These are phyloP conservation scores for Larimichthys polyactis DNA, from an alignment of 2,113 vertebrate species.

Conservation along the genomic window DNA sequence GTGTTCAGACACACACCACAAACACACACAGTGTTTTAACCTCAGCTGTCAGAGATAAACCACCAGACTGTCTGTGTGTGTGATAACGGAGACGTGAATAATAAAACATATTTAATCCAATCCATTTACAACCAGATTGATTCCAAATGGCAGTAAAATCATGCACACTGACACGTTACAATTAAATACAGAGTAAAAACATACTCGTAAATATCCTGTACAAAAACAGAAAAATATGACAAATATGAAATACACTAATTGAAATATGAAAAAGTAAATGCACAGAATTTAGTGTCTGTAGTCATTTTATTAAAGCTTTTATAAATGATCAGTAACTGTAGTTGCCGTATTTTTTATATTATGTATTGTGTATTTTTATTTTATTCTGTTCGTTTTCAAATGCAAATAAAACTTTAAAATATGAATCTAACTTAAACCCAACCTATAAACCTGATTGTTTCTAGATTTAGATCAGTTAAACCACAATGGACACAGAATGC, in stretches of 20 bases:
- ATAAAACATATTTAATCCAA: neutral
- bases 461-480: too few species aligned
- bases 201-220: neutral
- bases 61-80: neutral
- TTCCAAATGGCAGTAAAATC: neutral
- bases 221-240: neutral
- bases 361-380: too few species aligned
- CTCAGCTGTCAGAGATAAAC: neutral
- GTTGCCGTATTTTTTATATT: too few species aligned
- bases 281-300: neutral
- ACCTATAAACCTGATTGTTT: too few species aligned
- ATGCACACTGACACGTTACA: neutral
- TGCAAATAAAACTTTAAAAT: neutral
- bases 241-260: neutral
- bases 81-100: neutral
- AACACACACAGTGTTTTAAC: constrained; percentile 3
- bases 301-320: neutral
- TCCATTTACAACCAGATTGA: neutral
- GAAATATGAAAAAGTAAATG: neutral
- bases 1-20: neutral
- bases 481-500: too few species aligned
- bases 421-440: too few species aligned
- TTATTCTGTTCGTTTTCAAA: neutral
- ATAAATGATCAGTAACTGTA: neutral
- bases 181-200: neutral